Evolutionary conservation across 2,113 vertebrate genomes (phyloP).

Genomic region (Azemiops feae): DNA sequence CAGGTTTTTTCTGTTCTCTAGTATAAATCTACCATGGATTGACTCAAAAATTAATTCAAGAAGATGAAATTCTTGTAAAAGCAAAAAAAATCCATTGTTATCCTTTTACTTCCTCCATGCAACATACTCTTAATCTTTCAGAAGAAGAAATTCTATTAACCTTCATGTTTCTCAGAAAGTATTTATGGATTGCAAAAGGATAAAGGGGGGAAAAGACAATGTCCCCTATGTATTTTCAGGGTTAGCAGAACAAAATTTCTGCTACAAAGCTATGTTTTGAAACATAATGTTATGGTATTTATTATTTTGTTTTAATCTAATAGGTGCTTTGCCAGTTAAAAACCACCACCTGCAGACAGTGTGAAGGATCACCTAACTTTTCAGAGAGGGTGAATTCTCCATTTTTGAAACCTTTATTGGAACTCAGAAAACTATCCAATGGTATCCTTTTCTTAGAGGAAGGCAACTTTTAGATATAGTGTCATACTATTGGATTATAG

Average conservation of each 20-base stretch:
- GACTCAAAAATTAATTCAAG: conserved; percentile 36
- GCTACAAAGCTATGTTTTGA: background rate
- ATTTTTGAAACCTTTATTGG: background rate
- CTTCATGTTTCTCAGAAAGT: background rate
- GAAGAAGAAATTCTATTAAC: background rate
- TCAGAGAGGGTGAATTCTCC: background rate
- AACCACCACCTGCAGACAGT: background rate
- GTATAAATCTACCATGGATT: conserved; percentile 47
- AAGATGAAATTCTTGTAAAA: conserved; percentile 34
- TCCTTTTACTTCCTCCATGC: conserved; percentile 16
- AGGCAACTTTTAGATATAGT: background rate
- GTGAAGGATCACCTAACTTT: background rate
- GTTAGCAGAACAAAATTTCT: background rate
- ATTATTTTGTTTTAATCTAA: background rate
- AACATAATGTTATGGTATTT: background rate
- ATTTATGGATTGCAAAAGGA: background rate
- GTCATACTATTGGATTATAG: background rate
- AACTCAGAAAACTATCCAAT: background rate
- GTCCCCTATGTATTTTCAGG: background rate
- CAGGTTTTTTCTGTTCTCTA: conserved; percentile 50
- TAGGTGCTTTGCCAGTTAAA: background rate
- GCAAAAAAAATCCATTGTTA: background rate
- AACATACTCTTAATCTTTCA: conserved; percentile 20
- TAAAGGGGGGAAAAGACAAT: background rate
- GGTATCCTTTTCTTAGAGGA: background rate